Conservation (phyloP, 53 echinoderm and acorn worm species). For the Stichopus horrens region DNA sequence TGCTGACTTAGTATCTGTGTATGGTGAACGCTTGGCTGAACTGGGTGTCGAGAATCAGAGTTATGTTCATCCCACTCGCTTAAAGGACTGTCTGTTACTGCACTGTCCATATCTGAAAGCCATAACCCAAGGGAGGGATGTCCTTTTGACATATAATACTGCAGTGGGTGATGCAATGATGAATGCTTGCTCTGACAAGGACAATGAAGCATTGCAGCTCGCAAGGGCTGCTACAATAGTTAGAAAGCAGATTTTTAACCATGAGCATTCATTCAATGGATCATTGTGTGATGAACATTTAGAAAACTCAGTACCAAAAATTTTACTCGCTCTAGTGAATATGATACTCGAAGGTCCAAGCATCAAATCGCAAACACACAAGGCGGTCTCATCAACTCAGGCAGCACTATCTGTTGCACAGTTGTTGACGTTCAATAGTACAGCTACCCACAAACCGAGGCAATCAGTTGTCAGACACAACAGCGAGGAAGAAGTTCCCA, state of each 20-base stretch:
- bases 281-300: conserved; percentile 14
- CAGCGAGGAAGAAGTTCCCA: too few species aligned
- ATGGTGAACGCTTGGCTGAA: conserved; percentile 8
- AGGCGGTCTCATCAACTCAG: background rate
- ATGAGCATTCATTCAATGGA: conserved; percentile 35
- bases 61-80: background rate
- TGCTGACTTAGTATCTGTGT: conserved; percentile 11
- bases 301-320: conserved; percentile 29
- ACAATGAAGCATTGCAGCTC: conserved; percentile 43
- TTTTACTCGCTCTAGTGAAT: conserved; percentile 43
- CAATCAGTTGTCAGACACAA: background rate
- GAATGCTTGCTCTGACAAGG: conserved; percentile 6
- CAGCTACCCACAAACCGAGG: background rate
- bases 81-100: conserved; percentile 45
- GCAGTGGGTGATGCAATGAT: background rate
- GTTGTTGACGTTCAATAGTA: background rate
- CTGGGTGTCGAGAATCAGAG: background rate
- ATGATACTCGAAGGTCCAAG: conserved; percentile 46
- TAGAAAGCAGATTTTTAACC: conserved; percentile 41
- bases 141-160: conserved; percentile 44
- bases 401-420: background rate
- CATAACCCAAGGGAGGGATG: conserved; percentile 31
- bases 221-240: conserved; percentile 20
- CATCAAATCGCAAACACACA: too few species aligned
- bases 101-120: conserved; percentile 40